phyloP scores from a whole-genome alignment of 2,797 vertebrate genomes.

The Artibeus lituratus region DNA sequence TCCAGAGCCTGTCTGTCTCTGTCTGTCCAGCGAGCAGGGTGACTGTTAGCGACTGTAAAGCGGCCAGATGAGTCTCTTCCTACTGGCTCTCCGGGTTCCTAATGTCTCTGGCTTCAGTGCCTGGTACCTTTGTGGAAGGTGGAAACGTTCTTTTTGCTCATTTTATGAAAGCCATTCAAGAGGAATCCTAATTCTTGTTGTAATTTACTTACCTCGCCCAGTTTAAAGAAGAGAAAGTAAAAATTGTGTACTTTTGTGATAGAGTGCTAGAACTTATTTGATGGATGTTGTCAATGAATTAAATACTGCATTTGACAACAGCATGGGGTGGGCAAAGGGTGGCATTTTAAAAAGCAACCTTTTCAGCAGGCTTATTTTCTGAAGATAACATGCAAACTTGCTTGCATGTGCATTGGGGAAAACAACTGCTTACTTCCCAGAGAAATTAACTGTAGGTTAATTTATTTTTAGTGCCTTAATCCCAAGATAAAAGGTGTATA shows the following conservation, averaged over 20 bases:
- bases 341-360: constrained; percentile 32
- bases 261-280: background rate
- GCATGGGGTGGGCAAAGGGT: background rate
- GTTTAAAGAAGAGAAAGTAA: background rate
- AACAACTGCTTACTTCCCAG: background rate
- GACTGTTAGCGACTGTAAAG: constrained; percentile 23
- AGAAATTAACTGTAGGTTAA: background rate
- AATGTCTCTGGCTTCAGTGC: background rate
- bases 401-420: background rate
- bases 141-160: background rate
- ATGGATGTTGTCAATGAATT: background rate
- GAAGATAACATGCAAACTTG: background rate
- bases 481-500: background rate
- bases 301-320: background rate
- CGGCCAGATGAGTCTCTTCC: background rate
- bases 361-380: background rate
- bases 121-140: background rate
- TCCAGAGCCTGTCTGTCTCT: constrained; percentile 34
- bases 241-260: background rate
- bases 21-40: background rate
- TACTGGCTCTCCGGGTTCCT: background rate
- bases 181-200: background rate
- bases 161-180: background rate
- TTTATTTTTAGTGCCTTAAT: background rate
- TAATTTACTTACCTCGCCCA: background rate